Percentiles rank a stretch among this genome's conserved stretches.
phyloP scores from a whole-genome alignment of 2,888 invertebrate genomes.

The Ophioninae sp. region DNA sequence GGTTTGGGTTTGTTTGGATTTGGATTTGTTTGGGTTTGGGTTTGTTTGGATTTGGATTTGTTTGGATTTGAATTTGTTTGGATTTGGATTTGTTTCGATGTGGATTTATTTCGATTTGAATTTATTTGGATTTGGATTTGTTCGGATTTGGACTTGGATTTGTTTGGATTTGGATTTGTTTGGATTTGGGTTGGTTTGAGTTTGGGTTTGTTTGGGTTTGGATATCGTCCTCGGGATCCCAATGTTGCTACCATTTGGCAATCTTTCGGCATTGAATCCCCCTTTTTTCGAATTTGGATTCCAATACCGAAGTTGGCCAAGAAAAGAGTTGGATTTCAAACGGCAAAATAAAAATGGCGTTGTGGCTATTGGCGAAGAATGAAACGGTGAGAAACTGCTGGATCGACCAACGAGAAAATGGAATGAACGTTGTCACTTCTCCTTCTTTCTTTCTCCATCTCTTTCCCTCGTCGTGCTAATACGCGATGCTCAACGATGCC shows the following conservation, averaged over 20 bases:
- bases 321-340: slow-evolving; percentile 50
- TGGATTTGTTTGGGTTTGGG: no score
- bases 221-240: slow-evolving; percentile 37
- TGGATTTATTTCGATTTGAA: no score
- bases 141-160: no score
- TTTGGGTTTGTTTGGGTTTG: not conserved
- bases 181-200: no score
- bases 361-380: not conserved
- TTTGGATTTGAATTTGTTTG: no score
- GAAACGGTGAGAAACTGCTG: not conserved
- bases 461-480: slow-evolving; percentile 15
- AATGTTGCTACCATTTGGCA: slow-evolving; percentile 47
- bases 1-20: no score
- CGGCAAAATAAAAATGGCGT: not conserved
- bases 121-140: no score
- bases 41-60: no score
- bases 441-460: not conserved
- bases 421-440: not conserved
- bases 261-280: slow-evolving; percentile 51
- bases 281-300: slow-evolving; percentile 45
- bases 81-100: no score
- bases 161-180: no score
- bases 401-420: not conserved
- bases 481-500: slow-evolving; percentile 36
- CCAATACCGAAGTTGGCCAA: slow-evolving; percentile 62